Conservation (phyloP, 2,888 invertebrate species). For the Arctia plantaginis region DNA sequence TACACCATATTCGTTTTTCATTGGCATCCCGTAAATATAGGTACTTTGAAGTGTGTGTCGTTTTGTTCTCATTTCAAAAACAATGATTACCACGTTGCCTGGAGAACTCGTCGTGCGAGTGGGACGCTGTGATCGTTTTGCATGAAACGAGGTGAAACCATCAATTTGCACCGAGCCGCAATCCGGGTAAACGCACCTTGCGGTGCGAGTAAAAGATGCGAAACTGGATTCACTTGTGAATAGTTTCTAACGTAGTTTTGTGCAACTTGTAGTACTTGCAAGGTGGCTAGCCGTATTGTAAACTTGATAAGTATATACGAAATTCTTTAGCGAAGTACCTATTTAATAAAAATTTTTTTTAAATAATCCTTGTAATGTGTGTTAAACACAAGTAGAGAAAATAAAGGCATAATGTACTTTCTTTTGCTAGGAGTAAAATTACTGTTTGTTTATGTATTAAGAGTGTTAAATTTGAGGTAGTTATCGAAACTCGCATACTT, state of each 20-base stretch:
- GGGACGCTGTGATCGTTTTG: conserved; percentile 81
- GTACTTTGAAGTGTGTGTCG: conserved; percentile 73
- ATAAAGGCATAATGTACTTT: not conserved
- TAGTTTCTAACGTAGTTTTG: conserved; percentile 53
- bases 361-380: conserved; percentile 1
- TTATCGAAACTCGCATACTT: conserved; percentile 37
- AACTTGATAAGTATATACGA: conserved; percentile 61
- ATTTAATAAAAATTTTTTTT: conserved; percentile 21
- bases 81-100: conserved; percentile 81
- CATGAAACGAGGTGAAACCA: conserved; percentile 82
- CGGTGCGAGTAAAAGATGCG: conserved; percentile 64
- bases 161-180: conserved; percentile 77
- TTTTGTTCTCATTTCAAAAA: conserved; percentile 80
- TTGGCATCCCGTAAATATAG: conserved; percentile 66
- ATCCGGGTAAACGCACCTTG: conserved; percentile 74
- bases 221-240: conserved; percentile 63
- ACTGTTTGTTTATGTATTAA: conserved; percentile 17
- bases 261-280: conserved; percentile 51
- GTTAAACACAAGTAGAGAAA: not conserved
- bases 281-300: conserved; percentile 56
- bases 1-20: conserved; percentile 76
- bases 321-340: conserved; percentile 61
- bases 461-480: conserved; percentile 41
- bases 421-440: not conserved
- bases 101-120: conserved; percentile 74